A percentile compares a stretch with the other conserved stretches of the same genome.
These are phyloP conservation scores for Lepidostoma basale DNA, from an alignment of 1,140 invertebrate genomes.

Conservation along the genomic window DNA sequence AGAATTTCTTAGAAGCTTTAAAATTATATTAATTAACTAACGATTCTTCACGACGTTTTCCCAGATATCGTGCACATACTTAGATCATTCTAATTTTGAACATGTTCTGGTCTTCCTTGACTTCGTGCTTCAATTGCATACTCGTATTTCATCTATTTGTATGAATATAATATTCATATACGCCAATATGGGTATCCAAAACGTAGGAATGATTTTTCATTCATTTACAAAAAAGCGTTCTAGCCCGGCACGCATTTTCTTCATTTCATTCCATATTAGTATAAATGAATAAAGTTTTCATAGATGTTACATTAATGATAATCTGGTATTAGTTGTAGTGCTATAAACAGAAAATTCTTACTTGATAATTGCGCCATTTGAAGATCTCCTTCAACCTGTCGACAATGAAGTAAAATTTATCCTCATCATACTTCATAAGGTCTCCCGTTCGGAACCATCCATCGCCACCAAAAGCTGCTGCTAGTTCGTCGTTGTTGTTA, in stretches of 20 bases:
- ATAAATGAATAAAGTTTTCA: background rate
- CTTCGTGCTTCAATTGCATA: too few relatives aligned
- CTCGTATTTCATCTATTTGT: too few relatives aligned
- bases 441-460: slow-evolving; percentile 80
- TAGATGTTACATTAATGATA: background rate
- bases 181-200: background rate
- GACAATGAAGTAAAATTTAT: slow-evolving; percentile 67
- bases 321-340: background rate
- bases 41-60: background rate
- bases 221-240: background rate
- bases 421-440: slow-evolving; percentile 70
- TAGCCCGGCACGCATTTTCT: too few relatives aligned
- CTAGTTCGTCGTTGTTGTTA: slow-evolving; percentile 65
- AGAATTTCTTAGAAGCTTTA: background rate
- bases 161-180: background rate
- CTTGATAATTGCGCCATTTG: slow-evolving; percentile 74
- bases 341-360: slow-evolving; percentile 46
- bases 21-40: background rate
- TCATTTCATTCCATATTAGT: too few relatives aligned
- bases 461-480: slow-evolving; percentile 65
- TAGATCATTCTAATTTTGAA: too few relatives aligned
- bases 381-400: slow-evolving; percentile 75
- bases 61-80: background rate
- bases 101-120: too few relatives aligned
- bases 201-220: background rate